Base-by-base conservation (phyloP, 2,113 vertebrate genomes). In the Lamprologus sp. region DNA sequence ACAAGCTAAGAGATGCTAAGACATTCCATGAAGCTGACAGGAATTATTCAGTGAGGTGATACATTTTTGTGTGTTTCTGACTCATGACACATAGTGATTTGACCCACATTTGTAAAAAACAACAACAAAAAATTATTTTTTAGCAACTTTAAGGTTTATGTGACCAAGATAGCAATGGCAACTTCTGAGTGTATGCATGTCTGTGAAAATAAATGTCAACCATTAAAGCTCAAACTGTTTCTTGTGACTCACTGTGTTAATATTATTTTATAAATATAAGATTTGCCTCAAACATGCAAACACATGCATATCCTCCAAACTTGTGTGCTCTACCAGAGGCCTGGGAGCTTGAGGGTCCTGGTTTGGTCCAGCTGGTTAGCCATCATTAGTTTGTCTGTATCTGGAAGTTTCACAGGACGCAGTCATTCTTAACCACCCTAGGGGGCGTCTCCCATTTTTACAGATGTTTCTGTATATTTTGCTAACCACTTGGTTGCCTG, bases 61-160 rank as follows among this genome's bases (percentile, higher is more conserved):
- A 45, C 21, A 15, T 45, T 26, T 45, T 45, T 73, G 8, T 45
- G 37, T 10, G 21, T 42, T 45, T 73, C 21, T 73, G 37, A 23
- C 65, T 45, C 21, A 73, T 45, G 14, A 73, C 37, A 26, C 37
- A 4, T 15, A 73, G 21, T 73, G 21, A 73, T 15, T 0, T 73
- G 68, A 73, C 21, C 13, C 0, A 1, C 40, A 45, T 73, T 37
- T 65, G 2, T 7, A 13, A 65, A 21, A 10, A 47, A 23, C 19
- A 40, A 68, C 6, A 60, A 60, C 28, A 68, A 70, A 12, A 37
- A 21, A 21, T 21, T 0, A 12, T 12, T 45, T 45, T 73, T 13
- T 45, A 70, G 77, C 11, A 37, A 28, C n/a, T 75, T 88, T 60
- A 83, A 55, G 54, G 21, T 70, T 79, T 54, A 75, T 9, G 9